Conservation (phyloP, 2,888 invertebrate species). For the Brachyptera putata region DNA sequence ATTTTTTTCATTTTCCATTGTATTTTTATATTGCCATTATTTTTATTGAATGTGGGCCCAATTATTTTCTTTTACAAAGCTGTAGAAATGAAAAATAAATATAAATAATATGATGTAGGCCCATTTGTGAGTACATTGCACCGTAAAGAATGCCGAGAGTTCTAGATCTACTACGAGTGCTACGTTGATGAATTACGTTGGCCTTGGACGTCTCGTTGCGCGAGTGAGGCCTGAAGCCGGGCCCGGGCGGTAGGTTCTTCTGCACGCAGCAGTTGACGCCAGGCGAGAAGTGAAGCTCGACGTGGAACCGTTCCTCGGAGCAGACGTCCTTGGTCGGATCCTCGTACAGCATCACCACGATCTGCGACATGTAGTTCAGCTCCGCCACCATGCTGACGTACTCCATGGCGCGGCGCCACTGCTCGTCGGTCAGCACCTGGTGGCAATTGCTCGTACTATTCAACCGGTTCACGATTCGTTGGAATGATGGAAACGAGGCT, state of each 20-base stretch:
- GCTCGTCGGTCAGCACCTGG: slow-evolving; percentile 81
- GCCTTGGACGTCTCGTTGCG: slow-evolving; percentile 68
- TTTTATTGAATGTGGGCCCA: no score
- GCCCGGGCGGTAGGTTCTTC: slow-evolving; percentile 88
- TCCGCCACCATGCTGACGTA: slow-evolving; percentile 97
- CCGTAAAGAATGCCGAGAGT: no score
- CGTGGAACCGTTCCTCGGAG: slow-evolving; percentile 88
- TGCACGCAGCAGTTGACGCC: slow-evolving; percentile 96
- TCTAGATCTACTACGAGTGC: no score
- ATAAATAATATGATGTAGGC: no score
- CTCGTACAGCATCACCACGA: slow-evolving; percentile 98
- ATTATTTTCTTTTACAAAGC: no score
- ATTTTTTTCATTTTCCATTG: no score
- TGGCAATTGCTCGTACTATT: no score
- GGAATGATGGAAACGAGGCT: no score
- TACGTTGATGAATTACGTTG: slow-evolving; percentile 51
- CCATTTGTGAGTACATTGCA: no score
- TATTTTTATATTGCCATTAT: no score
- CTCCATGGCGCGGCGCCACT: slow-evolving; percentile 98
- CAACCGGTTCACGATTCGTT: no score
- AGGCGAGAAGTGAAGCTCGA: slow-evolving; percentile 98
- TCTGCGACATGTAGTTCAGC: slow-evolving; percentile 98
- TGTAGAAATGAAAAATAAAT: no score
- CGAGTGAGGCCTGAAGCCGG: slow-evolving; percentile 88
- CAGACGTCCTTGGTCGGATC: slow-evolving; percentile 93